Evolutionary conservation across 2,113 vertebrate genomes (phyloP).

Genomic region (Balaenoptera acutorostrata): DNA sequence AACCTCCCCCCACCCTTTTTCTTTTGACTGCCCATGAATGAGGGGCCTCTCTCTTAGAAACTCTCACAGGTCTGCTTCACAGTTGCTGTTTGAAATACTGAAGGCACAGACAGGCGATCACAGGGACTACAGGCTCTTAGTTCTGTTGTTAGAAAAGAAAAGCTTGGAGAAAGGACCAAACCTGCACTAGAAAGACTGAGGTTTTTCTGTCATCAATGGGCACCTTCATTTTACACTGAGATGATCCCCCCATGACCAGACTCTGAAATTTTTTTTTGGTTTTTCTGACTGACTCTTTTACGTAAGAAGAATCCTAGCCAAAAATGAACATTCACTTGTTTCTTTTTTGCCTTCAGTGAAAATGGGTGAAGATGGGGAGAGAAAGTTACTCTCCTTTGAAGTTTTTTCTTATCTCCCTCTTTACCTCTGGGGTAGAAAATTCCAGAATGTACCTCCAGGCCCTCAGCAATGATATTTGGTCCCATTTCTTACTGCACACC

Average conservation of each 20-base stretch:
- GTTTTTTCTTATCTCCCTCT: neutral
- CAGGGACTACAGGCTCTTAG: neutral
- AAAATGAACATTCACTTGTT: neutral
- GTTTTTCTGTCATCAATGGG: neutral
- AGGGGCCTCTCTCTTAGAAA: constrained; percentile 58
- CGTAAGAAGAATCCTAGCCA: neutral
- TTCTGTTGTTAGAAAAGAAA: neutral
- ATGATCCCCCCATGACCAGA: neutral
- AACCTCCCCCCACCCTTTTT: neutral
- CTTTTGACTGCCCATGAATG: constrained; percentile 47
- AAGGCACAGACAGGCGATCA: constrained; percentile 20
- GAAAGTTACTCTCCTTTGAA: neutral
- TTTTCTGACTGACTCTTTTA: neutral
- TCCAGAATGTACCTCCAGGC: neutral
- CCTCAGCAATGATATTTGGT: neutral
- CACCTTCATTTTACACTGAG: neutral
- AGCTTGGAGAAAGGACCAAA: neutral
- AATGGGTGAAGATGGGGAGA: neutral
- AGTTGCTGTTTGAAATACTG: neutral
- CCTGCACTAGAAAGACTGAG: neutral
- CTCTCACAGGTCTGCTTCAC: constrained; percentile 38
- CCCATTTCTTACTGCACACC: neutral
- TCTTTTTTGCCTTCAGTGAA: neutral
- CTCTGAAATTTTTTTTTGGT: neutral
- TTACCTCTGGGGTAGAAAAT: neutral